These are phyloP conservation scores for Trogon surrucura DNA, from an alignment of 2,113 vertebrate genomes.

Conservation along the genomic window DNA sequence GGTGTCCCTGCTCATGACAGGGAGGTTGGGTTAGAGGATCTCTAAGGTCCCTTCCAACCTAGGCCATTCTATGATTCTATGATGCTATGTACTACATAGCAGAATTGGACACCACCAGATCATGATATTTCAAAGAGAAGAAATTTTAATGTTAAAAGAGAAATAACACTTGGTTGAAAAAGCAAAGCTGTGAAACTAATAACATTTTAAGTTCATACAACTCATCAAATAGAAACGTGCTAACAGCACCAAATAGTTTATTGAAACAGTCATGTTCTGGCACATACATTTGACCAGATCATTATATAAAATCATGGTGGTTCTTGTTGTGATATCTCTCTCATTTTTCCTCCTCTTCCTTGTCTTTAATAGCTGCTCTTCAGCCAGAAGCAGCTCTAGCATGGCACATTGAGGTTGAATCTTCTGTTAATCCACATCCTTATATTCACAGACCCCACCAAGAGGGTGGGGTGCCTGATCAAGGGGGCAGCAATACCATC, in stretches of 20 bases:
- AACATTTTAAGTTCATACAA: background rate
- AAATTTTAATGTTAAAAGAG: background rate
- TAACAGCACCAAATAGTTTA: background rate
- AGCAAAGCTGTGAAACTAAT: background rate
- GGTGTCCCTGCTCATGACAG: no score
- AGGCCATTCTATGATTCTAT: no score
- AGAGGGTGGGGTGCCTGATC: background rate
- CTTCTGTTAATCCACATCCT: background rate
- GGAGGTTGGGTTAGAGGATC: no score
- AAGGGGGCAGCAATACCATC: background rate
- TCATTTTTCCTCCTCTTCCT: background rate
- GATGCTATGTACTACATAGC: background rate
- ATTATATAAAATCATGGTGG: background rate
- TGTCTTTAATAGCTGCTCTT: background rate
- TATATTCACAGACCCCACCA: background rate
- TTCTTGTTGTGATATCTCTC: background rate
- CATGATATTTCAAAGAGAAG: background rate
- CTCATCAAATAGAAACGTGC: background rate
- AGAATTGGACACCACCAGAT: background rate
- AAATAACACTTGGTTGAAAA: background rate
- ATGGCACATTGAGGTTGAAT: background rate
- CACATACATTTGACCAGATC: background rate
- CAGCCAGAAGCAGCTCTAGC: background rate
- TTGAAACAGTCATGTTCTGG: background rate
- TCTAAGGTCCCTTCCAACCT: no score